A percentile compares a stretch with the other conserved stretches of the same genome.
Evolutionary conservation across 2,113 vertebrate genomes (phyloP).

Genomic region (Echinops telfairi): DNA sequence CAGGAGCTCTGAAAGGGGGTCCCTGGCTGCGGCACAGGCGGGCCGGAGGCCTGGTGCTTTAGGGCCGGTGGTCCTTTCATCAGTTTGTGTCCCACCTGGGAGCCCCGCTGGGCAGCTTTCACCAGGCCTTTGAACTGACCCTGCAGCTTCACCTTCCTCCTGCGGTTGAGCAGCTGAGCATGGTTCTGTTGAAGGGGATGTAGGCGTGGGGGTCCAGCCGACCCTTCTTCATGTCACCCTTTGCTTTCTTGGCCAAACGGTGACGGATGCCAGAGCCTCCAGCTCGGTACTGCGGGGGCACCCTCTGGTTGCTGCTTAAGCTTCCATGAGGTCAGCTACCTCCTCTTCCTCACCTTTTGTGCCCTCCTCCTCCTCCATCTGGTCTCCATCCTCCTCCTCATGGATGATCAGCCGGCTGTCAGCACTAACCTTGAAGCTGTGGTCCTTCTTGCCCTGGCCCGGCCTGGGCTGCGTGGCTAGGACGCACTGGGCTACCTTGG

Average conservation of each 20-base stretch:
- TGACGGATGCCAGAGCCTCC: constrained; percentile 97
- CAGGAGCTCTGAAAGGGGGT: too few species aligned
- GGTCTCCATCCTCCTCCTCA: constrained; percentile 86
- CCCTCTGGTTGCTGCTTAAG: constrained; percentile 88
- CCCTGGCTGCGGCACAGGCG: neutral
- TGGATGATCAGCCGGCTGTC: constrained; percentile 95
- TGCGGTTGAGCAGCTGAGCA: constrained; percentile 93
- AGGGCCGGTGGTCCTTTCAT: constrained; percentile 85
- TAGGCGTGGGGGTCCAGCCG: constrained; percentile 96
- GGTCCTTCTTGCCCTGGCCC: constrained; percentile 86
- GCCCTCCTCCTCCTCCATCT: constrained; percentile 82
- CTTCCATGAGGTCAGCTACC: constrained; percentile 93
- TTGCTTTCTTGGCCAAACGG: constrained; percentile 89
- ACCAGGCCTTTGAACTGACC: constrained; percentile 99
- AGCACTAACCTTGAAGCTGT: constrained; percentile 94
- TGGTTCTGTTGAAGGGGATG: constrained; percentile 94
- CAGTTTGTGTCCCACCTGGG: constrained; percentile 91
- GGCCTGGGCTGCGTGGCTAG: constrained; percentile 96
- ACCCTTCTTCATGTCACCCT: constrained; percentile 95
- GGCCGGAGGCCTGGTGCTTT: constrained; percentile 13
- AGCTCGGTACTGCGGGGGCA: constrained; percentile 92
- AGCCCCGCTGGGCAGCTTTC: constrained; percentile 94
- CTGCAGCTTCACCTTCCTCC: constrained; percentile 95
- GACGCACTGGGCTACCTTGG: constrained; percentile 96
- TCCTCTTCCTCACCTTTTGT: constrained; percentile 87